A percentile compares a stretch with the other conserved stretches of the same genome.
Conservation (phyloP, 2,113 vertebrate species). For the Channa maculata region DNA sequence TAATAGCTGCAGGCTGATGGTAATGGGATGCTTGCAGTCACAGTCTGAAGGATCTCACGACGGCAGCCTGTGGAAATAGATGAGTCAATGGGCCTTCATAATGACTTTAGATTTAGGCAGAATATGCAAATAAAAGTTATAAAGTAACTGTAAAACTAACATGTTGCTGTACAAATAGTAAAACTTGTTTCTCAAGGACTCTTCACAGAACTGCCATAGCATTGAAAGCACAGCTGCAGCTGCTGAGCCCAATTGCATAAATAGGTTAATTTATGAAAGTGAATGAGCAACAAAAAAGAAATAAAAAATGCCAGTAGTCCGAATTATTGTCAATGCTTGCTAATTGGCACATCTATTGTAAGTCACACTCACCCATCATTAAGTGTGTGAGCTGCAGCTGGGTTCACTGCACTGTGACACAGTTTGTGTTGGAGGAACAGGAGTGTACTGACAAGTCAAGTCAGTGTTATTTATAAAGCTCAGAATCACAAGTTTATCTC, state of each 20-base stretch:
- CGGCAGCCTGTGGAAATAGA: background rate
- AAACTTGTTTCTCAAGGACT: background rate
- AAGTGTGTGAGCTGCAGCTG: constrained; percentile 27
- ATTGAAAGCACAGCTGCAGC: constrained; percentile 30
- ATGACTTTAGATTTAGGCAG: background rate
- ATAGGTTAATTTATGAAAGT: background rate
- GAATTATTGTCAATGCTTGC: background rate
- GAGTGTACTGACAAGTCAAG: constrained; percentile 23
- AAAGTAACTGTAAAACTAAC: background rate
- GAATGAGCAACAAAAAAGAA: background rate
- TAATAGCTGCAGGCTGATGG: background rate
- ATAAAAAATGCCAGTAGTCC: background rate
- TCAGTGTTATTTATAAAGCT: constrained; percentile 54
- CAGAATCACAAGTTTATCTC: constrained; percentile 59
- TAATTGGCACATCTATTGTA: constrained; percentile 3
- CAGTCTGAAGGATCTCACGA: background rate
- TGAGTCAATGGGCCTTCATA: background rate
- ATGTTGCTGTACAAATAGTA: background rate
- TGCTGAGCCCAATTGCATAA: constrained; percentile 1
- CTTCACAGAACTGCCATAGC: background rate
- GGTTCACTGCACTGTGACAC: constrained; percentile 24
- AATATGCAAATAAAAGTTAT: background rate
- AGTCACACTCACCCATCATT: background rate
- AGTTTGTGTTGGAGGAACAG: constrained; percentile 12
- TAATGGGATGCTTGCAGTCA: background rate